Base-by-base conservation (phyloP, 2,113 vertebrate species). In the Triplophysa dalaica region DNA sequence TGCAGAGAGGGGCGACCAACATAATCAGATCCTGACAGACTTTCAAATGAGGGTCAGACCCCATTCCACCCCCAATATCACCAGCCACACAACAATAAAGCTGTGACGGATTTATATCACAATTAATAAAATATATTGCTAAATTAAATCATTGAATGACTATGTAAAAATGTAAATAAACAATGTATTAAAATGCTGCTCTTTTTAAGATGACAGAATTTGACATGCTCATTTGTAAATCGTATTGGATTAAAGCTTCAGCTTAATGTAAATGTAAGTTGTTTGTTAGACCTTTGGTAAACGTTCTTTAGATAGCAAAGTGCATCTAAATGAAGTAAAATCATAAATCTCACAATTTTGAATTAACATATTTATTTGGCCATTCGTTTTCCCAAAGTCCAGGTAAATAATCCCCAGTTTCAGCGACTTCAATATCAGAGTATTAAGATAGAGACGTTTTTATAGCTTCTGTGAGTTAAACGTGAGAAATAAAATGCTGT, bases 11-110 rank as follows among this genome's bases (percentile, higher is more conserved):
- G 70, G 60, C 61, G 63, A 65, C 58, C 5, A 69, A 66, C 60
- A 80, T 64, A 74, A 80, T 80, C 48, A 74, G 78, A 74, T 80
- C 78, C 70, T 16, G 78, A 65, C 69, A 56, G 78, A 63, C 70
- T 66, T 80, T 70, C 68, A 80, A 74, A 80, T 80, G n/a, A 58
- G 78, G 70, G 78, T 73, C 78, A 65, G 4, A 61, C 22, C 70
- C 52, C 78, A 66, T 75, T 29, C 78, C 78, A 43, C 78, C 70
- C 61, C 78, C 78, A 80, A 41, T 45, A n/a, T 50, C n/a, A 63
- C 22, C 16, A 63, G 60, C 43, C 45, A 64, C 73, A 75, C n/a
- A 14, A 74, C 54, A 74, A 60, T 21, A 75, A 50, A 50, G 48
- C 48, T 50, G 33, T 38, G 33, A 38, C 33, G 33, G 33, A 38